These are phyloP conservation scores for Vanacampus margaritifer DNA, from an alignment of 2,113 vertebrate genomes.

Conservation along the genomic window DNA sequence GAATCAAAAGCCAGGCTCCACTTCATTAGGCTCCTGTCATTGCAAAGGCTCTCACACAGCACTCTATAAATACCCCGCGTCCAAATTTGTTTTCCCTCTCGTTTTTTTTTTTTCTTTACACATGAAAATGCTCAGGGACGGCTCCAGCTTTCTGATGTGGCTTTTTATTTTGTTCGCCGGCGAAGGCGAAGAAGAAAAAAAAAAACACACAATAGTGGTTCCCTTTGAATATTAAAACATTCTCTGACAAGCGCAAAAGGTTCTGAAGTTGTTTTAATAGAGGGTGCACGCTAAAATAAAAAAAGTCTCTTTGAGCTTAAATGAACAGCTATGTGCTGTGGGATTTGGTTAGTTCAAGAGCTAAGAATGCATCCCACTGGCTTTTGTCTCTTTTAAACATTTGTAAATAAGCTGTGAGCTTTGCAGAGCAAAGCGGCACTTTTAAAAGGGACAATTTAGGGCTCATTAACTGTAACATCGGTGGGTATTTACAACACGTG, in stretches of 20 bases:
- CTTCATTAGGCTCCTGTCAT: constrained; percentile 73
- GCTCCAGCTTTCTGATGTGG: constrained; percentile 76
- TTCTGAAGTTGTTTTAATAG: constrained; percentile 75
- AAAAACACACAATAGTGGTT: constrained; percentile 75
- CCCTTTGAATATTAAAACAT: constrained; percentile 79
- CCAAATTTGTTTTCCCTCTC: constrained; percentile 75
- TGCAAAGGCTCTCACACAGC: constrained; percentile 72
- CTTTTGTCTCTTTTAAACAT: constrained; percentile 45
- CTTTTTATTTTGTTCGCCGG: constrained; percentile 75
- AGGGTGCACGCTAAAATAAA: constrained; percentile 58
- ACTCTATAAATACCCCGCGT: constrained; percentile 76
- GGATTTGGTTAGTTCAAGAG: constrained; percentile 57
- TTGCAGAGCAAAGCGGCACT: constrained; percentile 25
- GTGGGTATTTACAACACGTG: constrained; percentile 8
- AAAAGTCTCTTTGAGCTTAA: constrained; percentile 70
- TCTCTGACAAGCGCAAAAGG: constrained; percentile 68
- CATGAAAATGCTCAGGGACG: constrained; percentile 73
- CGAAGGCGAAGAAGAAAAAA: constrained; percentile 22
- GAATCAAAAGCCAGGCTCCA: constrained; percentile 70
- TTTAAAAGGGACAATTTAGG: constrained; percentile 16
- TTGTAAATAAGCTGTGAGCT: constrained; percentile 45
- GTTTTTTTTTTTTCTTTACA: constrained; percentile 52
- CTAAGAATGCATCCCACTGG: constrained; percentile 62
- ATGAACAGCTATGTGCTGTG: constrained; percentile 65
- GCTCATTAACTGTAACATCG: constrained; percentile 1